Evolutionary conservation across 2,888 invertebrate species (phyloP).

Genomic region (Epinotia ramella): DNA sequence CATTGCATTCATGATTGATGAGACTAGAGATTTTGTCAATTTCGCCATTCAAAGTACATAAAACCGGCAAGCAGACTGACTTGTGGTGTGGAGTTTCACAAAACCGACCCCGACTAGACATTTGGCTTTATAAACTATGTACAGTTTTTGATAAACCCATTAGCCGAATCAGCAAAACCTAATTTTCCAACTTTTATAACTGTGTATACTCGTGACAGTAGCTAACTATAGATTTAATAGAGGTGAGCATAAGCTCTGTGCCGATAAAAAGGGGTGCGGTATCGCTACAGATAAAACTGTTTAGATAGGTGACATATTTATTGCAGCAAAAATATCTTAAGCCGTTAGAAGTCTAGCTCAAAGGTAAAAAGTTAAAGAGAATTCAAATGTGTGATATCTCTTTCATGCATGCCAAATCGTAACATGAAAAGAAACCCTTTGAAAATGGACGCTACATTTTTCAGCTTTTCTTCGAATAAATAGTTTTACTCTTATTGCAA

Average conservation of each 20-base stretch:
- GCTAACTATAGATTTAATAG: conserved; percentile 2
- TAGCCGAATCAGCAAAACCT: not conserved
- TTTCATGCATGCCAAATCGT: conserved; percentile 26
- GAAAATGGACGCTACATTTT: conserved; percentile 23
- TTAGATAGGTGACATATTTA: conserved; percentile 23
- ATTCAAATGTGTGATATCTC: conserved; percentile 6
- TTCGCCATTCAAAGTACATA: too few relatives aligned
- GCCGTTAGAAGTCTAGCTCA: conserved; percentile 18
- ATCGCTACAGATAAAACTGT: conserved; percentile 37
- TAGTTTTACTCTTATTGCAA: conserved; percentile 30
- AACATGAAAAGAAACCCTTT: conserved; percentile 24
- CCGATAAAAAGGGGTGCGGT: conserved; percentile 32
- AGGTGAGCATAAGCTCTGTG: conserved; percentile 6
- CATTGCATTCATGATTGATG: too few relatives aligned
- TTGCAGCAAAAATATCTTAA: conserved; percentile 19
- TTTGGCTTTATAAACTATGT: not conserved
- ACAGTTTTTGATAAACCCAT: not conserved
- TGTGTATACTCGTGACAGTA: not conserved
- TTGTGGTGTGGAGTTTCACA: not conserved
- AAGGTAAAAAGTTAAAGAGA: conserved; percentile 16
- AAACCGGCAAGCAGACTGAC: too few relatives aligned
- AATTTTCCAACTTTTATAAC: not conserved
- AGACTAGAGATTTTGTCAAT: too few relatives aligned
- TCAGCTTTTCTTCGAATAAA: conserved; percentile 30
- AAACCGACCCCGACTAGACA: not conserved